phyloP scores from a whole-genome alignment of 2,113 vertebrate species.

The Chascanopsetta lugubris region DNA sequence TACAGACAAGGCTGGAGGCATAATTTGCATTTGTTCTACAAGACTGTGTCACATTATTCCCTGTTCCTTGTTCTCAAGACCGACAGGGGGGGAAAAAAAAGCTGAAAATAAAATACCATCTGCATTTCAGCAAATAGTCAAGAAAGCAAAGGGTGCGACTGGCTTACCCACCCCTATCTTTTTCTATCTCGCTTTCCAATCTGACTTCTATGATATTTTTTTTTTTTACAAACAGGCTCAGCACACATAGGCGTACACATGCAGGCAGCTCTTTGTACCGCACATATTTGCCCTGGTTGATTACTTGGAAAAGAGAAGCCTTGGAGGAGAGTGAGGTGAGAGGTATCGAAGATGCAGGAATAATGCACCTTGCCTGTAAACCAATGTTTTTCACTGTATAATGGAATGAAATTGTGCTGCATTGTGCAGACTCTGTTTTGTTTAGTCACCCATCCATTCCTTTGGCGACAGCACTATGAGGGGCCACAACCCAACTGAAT shows the following conservation, averaged over 20 bases:
- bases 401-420: conserved; percentile 32
- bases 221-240: conserved; percentile 43
- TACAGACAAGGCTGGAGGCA: conserved; percentile 58
- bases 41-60: conserved; percentile 57
- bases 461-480: too few relatives aligned
- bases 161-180: conserved; percentile 50
- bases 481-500: too few relatives aligned
- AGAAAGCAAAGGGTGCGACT: conserved; percentile 31
- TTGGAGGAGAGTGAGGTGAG: conserved; percentile 54
- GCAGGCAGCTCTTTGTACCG: conserved; percentile 52
- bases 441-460: too few relatives aligned
- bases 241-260: conserved; percentile 32
- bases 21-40: conserved; percentile 65
- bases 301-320: conserved; percentile 55
- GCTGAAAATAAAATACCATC: conserved; percentile 53
- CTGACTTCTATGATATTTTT: conserved; percentile 64
- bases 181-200: conserved; percentile 61
- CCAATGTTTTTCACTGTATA: conserved; percentile 39
- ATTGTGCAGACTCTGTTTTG: too few relatives aligned
- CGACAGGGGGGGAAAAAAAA: conserved; percentile 37
- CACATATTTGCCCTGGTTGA: conserved; percentile 65
- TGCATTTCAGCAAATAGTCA: conserved; percentile 46
- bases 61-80: conserved; percentile 38
- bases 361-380: conserved; percentile 43
- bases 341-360: conserved; percentile 46